Evolutionary conservation across 2,113 vertebrate species (phyloP).

Genomic region (Phocoena sinus): DNA sequence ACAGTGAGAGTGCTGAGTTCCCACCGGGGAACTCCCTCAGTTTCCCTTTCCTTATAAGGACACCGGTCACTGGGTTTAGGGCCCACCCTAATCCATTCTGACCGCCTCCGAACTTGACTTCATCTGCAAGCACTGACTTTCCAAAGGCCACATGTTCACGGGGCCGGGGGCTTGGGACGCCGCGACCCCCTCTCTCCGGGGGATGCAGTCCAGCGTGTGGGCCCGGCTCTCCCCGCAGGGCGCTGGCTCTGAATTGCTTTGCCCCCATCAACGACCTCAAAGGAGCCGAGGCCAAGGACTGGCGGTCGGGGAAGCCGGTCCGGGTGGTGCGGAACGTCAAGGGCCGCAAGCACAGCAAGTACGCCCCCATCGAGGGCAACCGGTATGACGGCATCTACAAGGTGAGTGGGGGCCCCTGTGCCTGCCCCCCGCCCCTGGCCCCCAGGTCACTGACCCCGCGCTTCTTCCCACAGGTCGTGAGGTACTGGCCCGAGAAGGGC

Average conservation of each 20-base stretch:
- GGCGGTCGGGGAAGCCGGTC: slow-evolving; percentile 94
- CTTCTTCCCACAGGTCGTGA: slow-evolving; percentile 84
- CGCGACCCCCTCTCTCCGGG: background rate
- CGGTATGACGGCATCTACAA: slow-evolving; percentile 98
- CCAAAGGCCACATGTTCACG: background rate
- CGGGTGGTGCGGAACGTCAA: slow-evolving; percentile 93
- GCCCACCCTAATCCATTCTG: background rate
- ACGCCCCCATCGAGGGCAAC: slow-evolving; percentile 92
- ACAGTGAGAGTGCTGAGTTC: background rate
- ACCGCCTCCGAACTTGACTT: background rate
- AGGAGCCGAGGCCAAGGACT: slow-evolving; percentile 92
- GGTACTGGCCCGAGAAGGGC: slow-evolving; percentile 97
- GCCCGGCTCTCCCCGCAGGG: slow-evolving; percentile 75
- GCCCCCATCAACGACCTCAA: slow-evolving; percentile 90
- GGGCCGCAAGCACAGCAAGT: slow-evolving; percentile 96
- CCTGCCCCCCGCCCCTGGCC: fast-evolving
- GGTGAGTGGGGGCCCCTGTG: slow-evolving; percentile 61
- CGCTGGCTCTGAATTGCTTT: slow-evolving; percentile 94
- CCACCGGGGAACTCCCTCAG: background rate
- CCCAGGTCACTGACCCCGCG: fast-evolving
- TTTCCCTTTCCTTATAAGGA: background rate
- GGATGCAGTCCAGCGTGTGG: fast-evolving
- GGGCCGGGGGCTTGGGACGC: no score
- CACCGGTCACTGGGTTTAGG: background rate
- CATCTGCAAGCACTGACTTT: background rate